Base-by-base conservation (phyloP, 2,888 invertebrate genomes). In the Cyrtodaria siliqua region DNA sequence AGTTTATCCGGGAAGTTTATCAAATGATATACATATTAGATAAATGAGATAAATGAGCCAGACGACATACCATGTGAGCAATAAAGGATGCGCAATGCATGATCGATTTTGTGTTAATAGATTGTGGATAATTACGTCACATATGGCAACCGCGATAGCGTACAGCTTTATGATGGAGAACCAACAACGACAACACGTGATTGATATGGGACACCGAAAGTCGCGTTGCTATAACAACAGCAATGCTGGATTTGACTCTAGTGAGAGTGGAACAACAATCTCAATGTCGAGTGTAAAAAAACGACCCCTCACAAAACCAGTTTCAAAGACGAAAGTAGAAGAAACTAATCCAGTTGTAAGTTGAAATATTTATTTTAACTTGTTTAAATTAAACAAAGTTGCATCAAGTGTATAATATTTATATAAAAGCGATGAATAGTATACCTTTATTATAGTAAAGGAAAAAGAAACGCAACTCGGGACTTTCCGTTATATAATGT, bases 131-230 rank as follows among this genome's bases (percentile, higher is more conserved):
- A 53, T 73, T 20, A 60, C 72, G 16, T 27, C 26, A 49, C 76
- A 66, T 69, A 80, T 80, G 80, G 66, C 80, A 38, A 80, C 80
- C 4, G 80, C 80, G n/a, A 80, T 80, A 12, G 80, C 80, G 18
- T 80, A 80, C 47, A 80, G 80, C 33, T 80, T 76, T 27, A 80
- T 80, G 80, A 69, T 64, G 33, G 33, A 33, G 33, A 33, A 33
- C 33, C 33, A 33, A 33, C 33, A 12, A 8, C 33, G 12, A 33
- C 33, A 12, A 8, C 33, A 33, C 33, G 33, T 33, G 33, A 12
- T 33, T 33, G 33, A 33, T 20, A 73, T 80, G 72, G 73, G 76
- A 38, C 64, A 66, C 47, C 38, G 55, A 4, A 59, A 64, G 18
- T 52, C 26, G 16, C 26, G 64, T 4, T 33, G 38, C 50, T 24